Base-by-base conservation (phyloP, 2,888 invertebrate species). In the Nomada ferruginata region DNA sequence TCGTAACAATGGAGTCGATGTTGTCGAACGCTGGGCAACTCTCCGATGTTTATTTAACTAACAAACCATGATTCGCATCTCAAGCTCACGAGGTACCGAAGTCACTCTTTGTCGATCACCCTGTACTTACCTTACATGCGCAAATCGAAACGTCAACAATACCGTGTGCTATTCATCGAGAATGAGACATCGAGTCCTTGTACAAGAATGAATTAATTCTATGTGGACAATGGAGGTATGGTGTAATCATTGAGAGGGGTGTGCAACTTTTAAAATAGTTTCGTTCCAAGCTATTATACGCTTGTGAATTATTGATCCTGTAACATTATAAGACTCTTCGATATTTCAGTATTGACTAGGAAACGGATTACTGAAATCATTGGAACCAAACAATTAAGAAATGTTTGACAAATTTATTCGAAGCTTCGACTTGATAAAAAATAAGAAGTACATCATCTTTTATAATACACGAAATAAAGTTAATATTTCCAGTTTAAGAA, bases 11-110 rank as follows among this genome's bases (percentile, higher is more conserved):
- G 89, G 87, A 47, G 53, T 74, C 85, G 79, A 85, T 89, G 87
- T 90, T 74, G 78, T 57, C 75, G 47, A 74, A 65, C 64, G 60
- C 71, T 57, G 66, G 73, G 36, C 71, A 80, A 76, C 36, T 77
- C 72, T 84, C 70, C 84, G 81, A 74, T 90, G 90, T 91, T 91
- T 91, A 91, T 91, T 91, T 91, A 91, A 91, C 91, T 91, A 91
- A 91, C 91, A 91, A 91, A 90, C 82, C 83, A 60, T 66, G 79
- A 79, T 42, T 66, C 69, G 60, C 55, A 52, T 77, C 79, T 74
- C 86, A 63, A 47, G 57, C 71, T 69, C 63, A 11, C 70, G 79
- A 64, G 75, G 63, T 70, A 66, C 64, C 78, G 78, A 59, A 68
- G 69, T 72, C 76, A 63, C 68, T 47, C 68, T 68, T 64, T 69